These are phyloP conservation scores for Sorex maritimensis DNA, from an alignment of 2,797 vertebrate species.

Conservation along the genomic window DNA sequence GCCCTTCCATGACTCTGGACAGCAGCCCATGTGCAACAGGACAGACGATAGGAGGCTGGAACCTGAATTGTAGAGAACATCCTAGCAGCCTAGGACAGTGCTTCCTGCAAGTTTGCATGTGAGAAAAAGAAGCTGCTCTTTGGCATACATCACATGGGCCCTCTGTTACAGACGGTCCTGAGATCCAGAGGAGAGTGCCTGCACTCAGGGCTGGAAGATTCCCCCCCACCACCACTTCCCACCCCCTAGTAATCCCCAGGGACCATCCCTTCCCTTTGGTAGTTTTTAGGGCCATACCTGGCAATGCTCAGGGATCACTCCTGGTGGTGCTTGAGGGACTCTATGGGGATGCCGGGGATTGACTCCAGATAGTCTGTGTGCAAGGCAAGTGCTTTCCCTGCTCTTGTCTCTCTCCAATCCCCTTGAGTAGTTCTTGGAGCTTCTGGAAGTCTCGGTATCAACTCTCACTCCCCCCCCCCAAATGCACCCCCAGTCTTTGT, in stretches of 20 bases:
- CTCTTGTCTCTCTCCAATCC: background rate
- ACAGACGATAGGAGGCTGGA: background rate
- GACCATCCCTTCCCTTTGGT: background rate
- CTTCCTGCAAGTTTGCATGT: background rate
- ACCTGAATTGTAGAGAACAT: background rate
- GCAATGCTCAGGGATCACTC: too few relatives aligned
- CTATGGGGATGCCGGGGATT: too few relatives aligned
- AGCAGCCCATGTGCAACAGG: background rate
- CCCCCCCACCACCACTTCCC: background rate
- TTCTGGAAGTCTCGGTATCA: background rate
- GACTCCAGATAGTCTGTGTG: too few relatives aligned
- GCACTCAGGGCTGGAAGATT: background rate
- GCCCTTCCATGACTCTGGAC: background rate
- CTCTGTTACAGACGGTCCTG: background rate
- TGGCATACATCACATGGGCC: background rate
- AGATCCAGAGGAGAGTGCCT: background rate
- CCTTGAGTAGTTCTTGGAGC: background rate
- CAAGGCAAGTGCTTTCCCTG: too few relatives aligned
- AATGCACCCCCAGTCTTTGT: background rate
- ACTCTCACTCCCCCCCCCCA: background rate
- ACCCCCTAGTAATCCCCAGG: too few relatives aligned
- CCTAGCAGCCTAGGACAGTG: background rate
- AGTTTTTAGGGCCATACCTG: too few relatives aligned
- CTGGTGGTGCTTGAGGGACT: too few relatives aligned
- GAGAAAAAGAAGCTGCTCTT: background rate